Base-by-base conservation (phyloP, 2,113 vertebrate species). In the Orcinus orca region DNA sequence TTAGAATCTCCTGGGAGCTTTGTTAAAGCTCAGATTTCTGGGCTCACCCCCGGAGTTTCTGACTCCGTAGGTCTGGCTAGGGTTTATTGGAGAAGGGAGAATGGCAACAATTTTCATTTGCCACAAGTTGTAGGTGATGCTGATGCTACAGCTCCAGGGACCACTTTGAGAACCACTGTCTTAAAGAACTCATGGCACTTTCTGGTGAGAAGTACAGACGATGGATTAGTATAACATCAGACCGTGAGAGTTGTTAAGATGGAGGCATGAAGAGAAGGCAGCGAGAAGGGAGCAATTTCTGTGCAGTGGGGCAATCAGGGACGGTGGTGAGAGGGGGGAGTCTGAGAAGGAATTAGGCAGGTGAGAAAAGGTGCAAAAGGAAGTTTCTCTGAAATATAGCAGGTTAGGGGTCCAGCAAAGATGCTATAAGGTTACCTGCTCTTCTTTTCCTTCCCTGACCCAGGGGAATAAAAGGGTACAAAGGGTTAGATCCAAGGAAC, bases 361-460 rank as follows among this genome's bases (percentile, higher is more conserved):
- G 41, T 29, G 80, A 36, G 26, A 36, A 60, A 90, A 68, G 26
- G 20, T 47, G 1, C 2, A 7, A 31, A 68, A 83, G 20, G 68
- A 80, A 38, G 55, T 50, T 85, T 38, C 50, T 81, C 15, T 93
- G 89, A 85, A 86, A 77, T 14, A 29, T 1, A 68, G 82, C 81
- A 77, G n/a, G 53, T 63, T n/a, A 53, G 58, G 15, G 23, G 10
- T 6, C 31, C 33, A 44, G 63, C n/a, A n/a, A 81, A 73, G 47
- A 71, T 60, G 26, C 25, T 70, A 0, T 8, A 23, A 63, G 29
- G 5, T 95, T 73, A 62, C 31, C 70, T 62, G 15, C n/a, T 41
- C 29, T 91, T 96, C 55, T 10, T 71, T 84, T 96, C 67, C 63
- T 82, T 93, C 33, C 83, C 70, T 93, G 65, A 31, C 53, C 21